These are phyloP conservation scores for Cryptophagus acutangulus DNA, from an alignment of 2,888 invertebrate species.

Conservation along the genomic window DNA sequence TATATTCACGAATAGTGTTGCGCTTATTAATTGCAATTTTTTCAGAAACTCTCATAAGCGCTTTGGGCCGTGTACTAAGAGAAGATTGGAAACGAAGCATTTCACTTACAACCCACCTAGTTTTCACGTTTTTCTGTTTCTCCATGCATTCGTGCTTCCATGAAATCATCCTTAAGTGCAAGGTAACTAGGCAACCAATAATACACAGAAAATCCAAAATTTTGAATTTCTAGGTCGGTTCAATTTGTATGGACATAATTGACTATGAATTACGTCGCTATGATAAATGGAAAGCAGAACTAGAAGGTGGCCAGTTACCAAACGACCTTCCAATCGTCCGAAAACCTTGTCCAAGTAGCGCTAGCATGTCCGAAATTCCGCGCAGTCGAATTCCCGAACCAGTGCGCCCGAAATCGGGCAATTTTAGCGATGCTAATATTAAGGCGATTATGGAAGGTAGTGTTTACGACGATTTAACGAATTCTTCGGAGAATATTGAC, in stretches of 20 bases:
- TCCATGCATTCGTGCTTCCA: conserved; percentile 95
- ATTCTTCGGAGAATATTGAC: conserved; percentile 45
- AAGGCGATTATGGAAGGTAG: conserved; percentile 60
- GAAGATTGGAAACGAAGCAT: conserved; percentile 98
- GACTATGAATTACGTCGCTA: conserved; percentile 92
- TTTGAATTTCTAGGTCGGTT: too few relatives aligned
- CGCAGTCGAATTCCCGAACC: conserved; percentile 65
- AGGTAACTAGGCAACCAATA: too few relatives aligned
- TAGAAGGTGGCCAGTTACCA: conserved; percentile 54
- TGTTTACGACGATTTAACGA: conserved; percentile 57
- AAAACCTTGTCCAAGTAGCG: conserved; percentile 44
- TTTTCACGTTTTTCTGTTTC: conserved; percentile 95
- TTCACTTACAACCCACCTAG: conserved; percentile 92
- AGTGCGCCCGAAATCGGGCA: conserved; percentile 72
- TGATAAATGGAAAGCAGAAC: conserved; percentile 83
- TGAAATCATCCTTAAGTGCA: conserved; percentile 88
- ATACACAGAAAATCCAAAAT: too few relatives aligned
- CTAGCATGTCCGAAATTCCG: conserved; percentile 58
- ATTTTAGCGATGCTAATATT: conserved; percentile 56
- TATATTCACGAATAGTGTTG: too few relatives aligned
- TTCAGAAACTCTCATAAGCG: conserved; percentile 89
- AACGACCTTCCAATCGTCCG: conserved; percentile 42
- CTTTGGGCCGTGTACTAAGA: conserved; percentile 87
- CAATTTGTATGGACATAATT: conserved; percentile 92
- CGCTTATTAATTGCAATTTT: conserved; percentile 25